Base-by-base conservation (phyloP, 2,888 invertebrate genomes). In the Cataglyphis livida region DNA sequence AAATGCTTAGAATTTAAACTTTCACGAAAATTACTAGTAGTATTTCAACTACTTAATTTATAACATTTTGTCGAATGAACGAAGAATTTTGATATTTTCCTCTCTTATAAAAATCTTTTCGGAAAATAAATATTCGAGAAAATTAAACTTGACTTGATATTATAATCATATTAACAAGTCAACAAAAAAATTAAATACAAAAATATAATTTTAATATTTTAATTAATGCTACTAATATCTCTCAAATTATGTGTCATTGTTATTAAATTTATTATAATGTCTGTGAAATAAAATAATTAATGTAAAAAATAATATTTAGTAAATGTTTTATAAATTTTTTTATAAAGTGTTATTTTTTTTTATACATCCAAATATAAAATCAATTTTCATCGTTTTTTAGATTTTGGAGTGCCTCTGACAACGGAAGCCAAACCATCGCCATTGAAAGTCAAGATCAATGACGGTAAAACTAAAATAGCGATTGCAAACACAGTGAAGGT, bases 391-490 rank as follows among this genome's bases (percentile, higher is more conserved):
- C 4, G 12, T 48, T 62, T 68, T 18, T 51, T 5, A 95, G 95
- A 95, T 83, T 95, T 95, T 84, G 95, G 95, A 54, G 92, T 95
- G 21, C 93, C 94, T 1, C 83, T 94, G n/a, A 88, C 88, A 9
- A 65, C 90, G 5, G 92, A 93, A 81, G 81, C 90, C n/a, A 93
- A 92, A 57, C 88, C 91, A 0, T 91, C 93, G 4, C 91, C 91
- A 1, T 82, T 91, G 1, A 93, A 93, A 76, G 59, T 84, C 7
- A 93, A 92, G 74, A 84, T 90, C 0, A 92, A 92, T 59, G 91
- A 87, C 44, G 88, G 90, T n/a, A 94, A 93, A 64, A 91, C 93
- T 15, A 94, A 93, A 83, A 94, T 93, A 68, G 91, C 92, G 7
- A 93, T 93, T 78, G 92, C 93, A 3, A 92, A 91, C 41, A 88